Evolutionary conservation across 2,113 vertebrate genomes (phyloP).

Genomic region (Melanotaenia duboulayi): DNA sequence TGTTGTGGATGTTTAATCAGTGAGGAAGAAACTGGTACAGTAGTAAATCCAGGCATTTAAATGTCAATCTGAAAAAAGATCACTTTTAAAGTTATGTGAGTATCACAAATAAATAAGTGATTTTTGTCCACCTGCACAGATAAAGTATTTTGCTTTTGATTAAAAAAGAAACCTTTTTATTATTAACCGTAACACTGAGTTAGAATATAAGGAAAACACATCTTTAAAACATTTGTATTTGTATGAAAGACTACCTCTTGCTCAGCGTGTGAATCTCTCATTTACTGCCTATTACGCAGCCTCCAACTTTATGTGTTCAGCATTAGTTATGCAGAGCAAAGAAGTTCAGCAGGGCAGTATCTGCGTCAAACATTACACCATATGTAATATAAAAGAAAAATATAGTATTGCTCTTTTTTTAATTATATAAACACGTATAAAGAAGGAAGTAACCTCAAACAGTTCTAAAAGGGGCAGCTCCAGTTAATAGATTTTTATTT

Average conservation of each 20-base stretch:
- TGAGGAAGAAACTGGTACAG: too few species aligned
- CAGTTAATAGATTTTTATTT: conserved; percentile 70
- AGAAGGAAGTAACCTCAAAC: conserved; percentile 61
- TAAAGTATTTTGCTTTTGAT: neutral
- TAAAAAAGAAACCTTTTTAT: conserved; percentile 1
- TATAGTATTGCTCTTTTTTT: conserved; percentile 7
- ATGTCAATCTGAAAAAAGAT: too few species aligned
- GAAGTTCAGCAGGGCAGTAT: conserved; percentile 5
- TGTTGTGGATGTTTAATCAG: too few species aligned
- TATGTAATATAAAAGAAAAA: conserved; percentile 9
- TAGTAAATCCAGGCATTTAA: too few species aligned
- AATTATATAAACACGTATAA: conserved; percentile 6
- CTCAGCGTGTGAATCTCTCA: neutral
- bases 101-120: too few species aligned
- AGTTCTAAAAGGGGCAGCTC: conserved; percentile 46
- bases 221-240: neutral
- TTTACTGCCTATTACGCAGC: neutral
- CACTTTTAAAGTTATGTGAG: too few species aligned
- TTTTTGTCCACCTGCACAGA: too few species aligned
- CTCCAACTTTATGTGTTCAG: neutral
- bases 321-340: neutral
- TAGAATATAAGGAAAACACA: neutral
- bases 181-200: neutral
- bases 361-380: conserved; percentile 22
- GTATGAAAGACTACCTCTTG: neutral